Base-by-base conservation (phyloP, 2,797 vertebrate species). In the Hippoglossus hippoglossus region DNA sequence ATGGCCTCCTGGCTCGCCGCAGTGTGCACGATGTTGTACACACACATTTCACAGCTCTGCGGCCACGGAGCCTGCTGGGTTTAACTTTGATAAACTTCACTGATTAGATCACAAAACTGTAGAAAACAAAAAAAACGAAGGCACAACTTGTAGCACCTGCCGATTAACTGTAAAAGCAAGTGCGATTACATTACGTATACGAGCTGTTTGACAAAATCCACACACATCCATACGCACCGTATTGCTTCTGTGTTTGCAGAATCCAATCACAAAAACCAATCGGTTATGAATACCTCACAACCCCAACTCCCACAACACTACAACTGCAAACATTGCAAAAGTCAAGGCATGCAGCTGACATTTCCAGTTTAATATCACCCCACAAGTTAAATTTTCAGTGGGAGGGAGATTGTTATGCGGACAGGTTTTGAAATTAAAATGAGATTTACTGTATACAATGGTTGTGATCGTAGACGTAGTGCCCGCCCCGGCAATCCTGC, bases 11-110 rank as follows among this genome's bases (percentile, higher is more conserved):
- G 73, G 71, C 80, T 79, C 53, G 10, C 67, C 52, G 19, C 44
- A 66, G 66, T 73, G 60, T 59, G 77, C 79, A 74, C 53, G 65
- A 62, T 77, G 75, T 77, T 44, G 68, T 59, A 50, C 75, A 82
- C 44, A 31, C 60, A 75, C 41, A 24, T 57, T 66, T 59, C 63
- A 60, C 54, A 49, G 53, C 62, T 71, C 49, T 39, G 39, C n/a
- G 41, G 62, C 25, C 56, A 64, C 54, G 11, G 28, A 53, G 63
- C 59, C 63, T 51, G 4, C 16, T 36, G 19, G n/a, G 22, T 59
- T 39, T 61, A 54, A 75, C 74, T 83, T 77, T 53, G 62, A 54
- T 36, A 28, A 69, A 72, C 34, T 12, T 41, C 7, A 51, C 24
- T 72, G 56, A 78, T 51, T n/a, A 11, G n/a, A 19, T 44, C 5